These are phyloP conservation scores for Doris montereyensis DNA, from an alignment of 2,888 invertebrate genomes.

Conservation along the genomic window DNA sequence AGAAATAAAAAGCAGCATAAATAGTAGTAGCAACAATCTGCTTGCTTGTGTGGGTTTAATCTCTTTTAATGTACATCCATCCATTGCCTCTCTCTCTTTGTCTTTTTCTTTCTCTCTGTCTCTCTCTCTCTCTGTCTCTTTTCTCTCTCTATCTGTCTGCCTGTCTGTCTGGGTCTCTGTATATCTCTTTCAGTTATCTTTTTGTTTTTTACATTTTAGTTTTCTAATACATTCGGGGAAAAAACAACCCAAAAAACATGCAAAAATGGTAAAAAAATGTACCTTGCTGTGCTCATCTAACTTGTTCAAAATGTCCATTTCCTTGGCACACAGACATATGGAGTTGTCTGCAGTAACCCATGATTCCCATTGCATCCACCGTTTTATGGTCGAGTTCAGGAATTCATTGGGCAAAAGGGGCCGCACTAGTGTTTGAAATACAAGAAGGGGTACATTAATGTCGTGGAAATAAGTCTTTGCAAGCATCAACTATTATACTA, in stretches of 20 bases:
- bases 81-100: no score
- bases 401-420: conserved; percentile 85
- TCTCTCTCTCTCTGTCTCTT: not conserved
- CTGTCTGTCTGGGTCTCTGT: no score
- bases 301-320: conserved; percentile 65
- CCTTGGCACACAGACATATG: conserved; percentile 78
- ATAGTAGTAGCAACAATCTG: no score
- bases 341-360: conserved; percentile 75
- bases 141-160: not conserved
- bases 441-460: no score
- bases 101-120: not conserved
- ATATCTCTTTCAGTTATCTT: no score
- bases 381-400: conserved; percentile 77
- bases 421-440: no score
- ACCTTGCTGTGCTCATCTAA: conserved; percentile 57
- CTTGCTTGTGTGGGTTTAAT: no score
- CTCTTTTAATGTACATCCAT: no score
- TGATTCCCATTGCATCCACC: conserved; percentile 92
- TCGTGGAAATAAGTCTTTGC: no score
- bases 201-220: not conserved
- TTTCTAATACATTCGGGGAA: not conserved
- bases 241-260: not conserved
- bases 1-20: no score
- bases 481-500: no score
- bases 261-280: not conserved